Percentiles rank a stretch among this genome's conserved stretches.
Evolutionary conservation across 2,113 vertebrate genomes (phyloP).

Genomic region (Dromaius novaehollandiae): DNA sequence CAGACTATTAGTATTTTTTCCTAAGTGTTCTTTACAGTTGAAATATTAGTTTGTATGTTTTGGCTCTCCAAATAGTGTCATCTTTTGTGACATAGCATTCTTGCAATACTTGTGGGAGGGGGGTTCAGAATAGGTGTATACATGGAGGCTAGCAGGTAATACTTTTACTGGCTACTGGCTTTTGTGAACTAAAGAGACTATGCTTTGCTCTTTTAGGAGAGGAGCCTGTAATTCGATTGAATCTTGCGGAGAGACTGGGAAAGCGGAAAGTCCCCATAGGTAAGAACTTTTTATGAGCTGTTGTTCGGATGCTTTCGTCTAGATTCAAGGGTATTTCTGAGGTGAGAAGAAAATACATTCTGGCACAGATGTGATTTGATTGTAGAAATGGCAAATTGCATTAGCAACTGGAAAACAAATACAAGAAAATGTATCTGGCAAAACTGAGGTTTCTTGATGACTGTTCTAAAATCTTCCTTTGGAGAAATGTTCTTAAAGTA

Average conservation of each 20-base stretch:
- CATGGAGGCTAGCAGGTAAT: background rate
- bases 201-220: conserved; percentile 67
- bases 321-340: background rate
- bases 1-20: background rate
- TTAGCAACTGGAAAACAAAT: background rate
- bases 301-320: background rate
- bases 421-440: background rate
- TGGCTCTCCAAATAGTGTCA: background rate
- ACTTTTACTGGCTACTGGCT: background rate
- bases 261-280: conserved; percentile 68
- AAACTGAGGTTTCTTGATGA: accelerated
- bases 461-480: background rate
- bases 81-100: background rate
- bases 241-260: conserved; percentile 80
- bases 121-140: background rate
- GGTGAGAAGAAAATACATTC: background rate
- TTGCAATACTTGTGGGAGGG: background rate
- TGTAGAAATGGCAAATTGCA: background rate
- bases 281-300: background rate
- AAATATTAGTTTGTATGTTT: background rate
- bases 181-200: background rate
- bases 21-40: background rate
- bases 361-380: accelerated
- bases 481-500: background rate
- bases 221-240: conserved; percentile 72